Evolutionary conservation across 2,113 vertebrate species (phyloP), one percentile per base, ranked within the genome.

Genomic region (Rallus limicola): DNA sequence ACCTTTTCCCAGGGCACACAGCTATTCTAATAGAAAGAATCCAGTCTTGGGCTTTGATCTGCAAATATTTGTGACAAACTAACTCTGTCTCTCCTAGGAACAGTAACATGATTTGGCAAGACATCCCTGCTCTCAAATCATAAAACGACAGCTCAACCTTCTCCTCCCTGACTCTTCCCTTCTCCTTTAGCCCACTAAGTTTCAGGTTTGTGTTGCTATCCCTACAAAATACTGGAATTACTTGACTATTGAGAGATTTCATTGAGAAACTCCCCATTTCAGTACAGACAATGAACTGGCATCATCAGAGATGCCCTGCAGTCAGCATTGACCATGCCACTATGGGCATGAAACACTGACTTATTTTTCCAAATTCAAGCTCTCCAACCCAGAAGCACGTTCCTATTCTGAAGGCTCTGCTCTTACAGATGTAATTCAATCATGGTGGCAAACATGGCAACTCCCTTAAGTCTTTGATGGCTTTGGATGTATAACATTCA

Each of bases 31-130:
- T 3, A 76, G 58, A 68, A 84, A 50, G 10, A 13, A 34, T 2
- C 31, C 28, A 9, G 6, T 13, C 29, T n/a, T 3, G 0, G 4
- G 0, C 2, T 81, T 62, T 36, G 23, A 82, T 21, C 16, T 13
- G 13, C n/a, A 42, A 50, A 2, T 46, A n/a, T 60, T 65, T 74
- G 23, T 81, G 16, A 87, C 52, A 5, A 19, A 33, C 10, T 56
- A 23, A 29, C 11, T 80, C 52, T 17, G 28, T 9, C 60, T 68
- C 28, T 29, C 19, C 12, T 5, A 60, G 24, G 10, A 82, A 46
- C 12, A 82, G 23, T 7, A 21, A 50, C 71, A 48, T 36, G 3
- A 64, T 36, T 21, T 1, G 3, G 23, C 40, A 63, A 38, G 20
- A 71, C 3, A 48, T 0, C 10, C 15, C 6, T 60, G 58, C 16